Conservation (phyloP, 37 sponge, comb jelly and placozoan species). For the Agelas oroides region DNA sequence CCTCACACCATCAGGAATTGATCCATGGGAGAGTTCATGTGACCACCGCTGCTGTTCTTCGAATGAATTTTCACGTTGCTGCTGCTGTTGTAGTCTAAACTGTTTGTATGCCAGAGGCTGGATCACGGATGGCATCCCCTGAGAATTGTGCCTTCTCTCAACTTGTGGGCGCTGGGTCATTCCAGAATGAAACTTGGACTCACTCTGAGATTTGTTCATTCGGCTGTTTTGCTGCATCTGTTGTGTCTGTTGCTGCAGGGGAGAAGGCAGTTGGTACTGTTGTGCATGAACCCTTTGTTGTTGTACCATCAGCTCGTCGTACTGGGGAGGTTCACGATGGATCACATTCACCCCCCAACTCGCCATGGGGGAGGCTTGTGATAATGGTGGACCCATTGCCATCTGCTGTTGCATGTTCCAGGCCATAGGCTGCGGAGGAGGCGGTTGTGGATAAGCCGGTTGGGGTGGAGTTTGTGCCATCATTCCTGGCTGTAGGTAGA, state of each 20-base stretch:
- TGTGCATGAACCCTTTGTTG: not conserved
- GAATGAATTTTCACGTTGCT: not conserved
- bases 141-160: slow-evolving; percentile 35
- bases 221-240: not conserved
- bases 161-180: not conserved
- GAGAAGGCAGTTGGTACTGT: not conserved
- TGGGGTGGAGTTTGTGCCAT: not conserved
- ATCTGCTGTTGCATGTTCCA: slow-evolving; percentile 6
- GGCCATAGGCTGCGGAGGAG: slow-evolving; percentile 8
- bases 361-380: not conserved
- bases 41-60: slow-evolving; percentile 12
- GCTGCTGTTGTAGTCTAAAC: slow-evolving; percentile 8
- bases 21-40: not conserved
- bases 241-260: not conserved
- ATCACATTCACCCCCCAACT: slow-evolving; percentile 19
- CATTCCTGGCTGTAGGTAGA: slow-evolving; percentile 5
- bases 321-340: slow-evolving; percentile 53
- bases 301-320: not conserved
- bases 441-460: not conserved
- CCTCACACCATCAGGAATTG: too few species aligned
- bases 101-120: not conserved
- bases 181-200: slow-evolving; percentile 15
- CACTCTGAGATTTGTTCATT: slow-evolving; percentile 43
- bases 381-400: not conserved
- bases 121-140: not conserved